Evolutionary conservation across 2,888 invertebrate species (phyloP).

Genomic region (Drosophila koepferae): DNA sequence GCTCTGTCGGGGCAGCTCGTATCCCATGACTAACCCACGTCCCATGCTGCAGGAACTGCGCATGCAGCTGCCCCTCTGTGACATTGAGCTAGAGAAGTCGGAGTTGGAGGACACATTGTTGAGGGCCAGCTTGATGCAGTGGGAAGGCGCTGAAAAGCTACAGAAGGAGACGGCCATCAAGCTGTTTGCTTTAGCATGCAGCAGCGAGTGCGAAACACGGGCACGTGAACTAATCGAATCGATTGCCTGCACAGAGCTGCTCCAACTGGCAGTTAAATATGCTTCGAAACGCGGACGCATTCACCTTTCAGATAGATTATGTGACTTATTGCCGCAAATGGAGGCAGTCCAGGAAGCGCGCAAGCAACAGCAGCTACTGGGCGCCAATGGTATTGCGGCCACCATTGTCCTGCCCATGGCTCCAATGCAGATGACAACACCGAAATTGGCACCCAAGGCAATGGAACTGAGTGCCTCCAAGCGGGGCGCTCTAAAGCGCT

Average conservation of each 20-base stretch:
- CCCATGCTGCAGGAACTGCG: conserved; percentile 92
- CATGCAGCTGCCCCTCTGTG: conserved; percentile 92
- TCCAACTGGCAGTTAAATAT: conserved; percentile 95
- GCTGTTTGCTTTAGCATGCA: conserved; percentile 95
- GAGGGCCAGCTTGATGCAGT: conserved; percentile 88
- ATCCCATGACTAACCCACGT: conserved; percentile 94
- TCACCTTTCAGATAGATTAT: conserved; percentile 92
- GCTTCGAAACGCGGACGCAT: conserved; percentile 91
- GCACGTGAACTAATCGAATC: conserved; percentile 94
- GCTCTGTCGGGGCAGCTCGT: conserved; percentile 94
- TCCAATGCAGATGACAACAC: conserved; percentile 29
- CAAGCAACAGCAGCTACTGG: conserved; percentile 71
- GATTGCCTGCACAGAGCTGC: conserved; percentile 90
- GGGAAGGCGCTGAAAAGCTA: conserved; percentile 88
- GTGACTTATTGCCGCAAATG: conserved; percentile 86
- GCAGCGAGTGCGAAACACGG: conserved; percentile 93
- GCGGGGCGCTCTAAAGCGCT: conserved; percentile 87
- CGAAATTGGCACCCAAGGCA: conserved; percentile 78
- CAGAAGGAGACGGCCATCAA: conserved; percentile 93
- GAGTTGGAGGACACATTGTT: conserved; percentile 91
- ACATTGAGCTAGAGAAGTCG: conserved; percentile 91
- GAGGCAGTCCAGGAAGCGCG: conserved; percentile 82
- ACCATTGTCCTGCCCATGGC: conserved; percentile 65
- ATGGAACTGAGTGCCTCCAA: conserved; percentile 82
- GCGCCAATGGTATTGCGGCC: conserved; percentile 56